These are phyloP conservation scores for Onchidella celtica DNA, from an alignment of 2,888 invertebrate species.

Conservation along the genomic window DNA sequence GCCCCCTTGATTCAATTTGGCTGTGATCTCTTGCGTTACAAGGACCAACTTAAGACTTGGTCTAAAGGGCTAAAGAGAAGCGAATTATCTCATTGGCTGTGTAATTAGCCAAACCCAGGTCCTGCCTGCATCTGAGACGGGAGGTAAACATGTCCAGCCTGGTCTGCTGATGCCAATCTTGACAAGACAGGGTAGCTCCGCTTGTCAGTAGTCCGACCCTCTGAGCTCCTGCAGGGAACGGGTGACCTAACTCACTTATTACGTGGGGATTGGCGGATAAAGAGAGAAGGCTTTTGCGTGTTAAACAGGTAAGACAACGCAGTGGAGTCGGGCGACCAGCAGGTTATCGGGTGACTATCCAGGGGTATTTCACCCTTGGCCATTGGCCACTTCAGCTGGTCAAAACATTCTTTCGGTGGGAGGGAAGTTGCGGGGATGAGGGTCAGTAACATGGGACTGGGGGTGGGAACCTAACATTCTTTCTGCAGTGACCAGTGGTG, in stretches of 20 bases:
- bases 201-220: background rate
- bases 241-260: slow-evolving; percentile 11
- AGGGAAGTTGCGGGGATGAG: too few species aligned
- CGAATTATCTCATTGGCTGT: slow-evolving; percentile 44
- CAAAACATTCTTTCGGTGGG: background rate
- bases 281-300: background rate
- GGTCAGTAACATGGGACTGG: too few species aligned
- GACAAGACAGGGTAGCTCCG: slow-evolving; percentile 2
- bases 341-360: slow-evolving; percentile 6
- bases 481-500: too few species aligned
- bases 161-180: slow-evolving; percentile 35
- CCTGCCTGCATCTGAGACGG: slow-evolving; percentile 2
- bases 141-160: slow-evolving; percentile 1
- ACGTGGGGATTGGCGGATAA: background rate
- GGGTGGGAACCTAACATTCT: too few species aligned
- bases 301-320: background rate
- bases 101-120: slow-evolving; percentile 37
- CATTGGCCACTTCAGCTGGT: background rate
- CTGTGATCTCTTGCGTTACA: slow-evolving; percentile 40
- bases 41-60: slow-evolving; percentile 34
- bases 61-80: background rate
- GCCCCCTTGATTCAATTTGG: slow-evolving; percentile 44
- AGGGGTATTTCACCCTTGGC: slow-evolving; percentile 1
- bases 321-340: background rate
- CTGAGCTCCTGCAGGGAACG: background rate